Conservation (phyloP, 2,888 invertebrate genomes). For the Teleiodes luculella region DNA sequence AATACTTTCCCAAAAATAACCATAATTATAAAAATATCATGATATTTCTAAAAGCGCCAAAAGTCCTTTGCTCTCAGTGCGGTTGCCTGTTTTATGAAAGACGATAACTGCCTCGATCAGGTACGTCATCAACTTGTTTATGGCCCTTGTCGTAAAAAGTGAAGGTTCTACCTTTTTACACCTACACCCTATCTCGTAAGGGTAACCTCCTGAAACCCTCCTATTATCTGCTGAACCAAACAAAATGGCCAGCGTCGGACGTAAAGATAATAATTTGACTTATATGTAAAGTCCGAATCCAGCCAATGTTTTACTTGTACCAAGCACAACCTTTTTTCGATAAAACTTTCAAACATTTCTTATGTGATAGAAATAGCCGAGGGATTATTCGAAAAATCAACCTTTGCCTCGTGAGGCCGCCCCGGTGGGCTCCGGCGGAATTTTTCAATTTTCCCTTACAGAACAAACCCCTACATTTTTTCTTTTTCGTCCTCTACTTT, state of each 20-base stretch:
- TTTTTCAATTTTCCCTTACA: slow-evolving; percentile 67
- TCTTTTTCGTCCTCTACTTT: slow-evolving; percentile 54
- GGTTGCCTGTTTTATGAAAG: slow-evolving; percentile 9
- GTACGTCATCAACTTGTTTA: slow-evolving; percentile 11
- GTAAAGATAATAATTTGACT: neutral
- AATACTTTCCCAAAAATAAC: too few species aligned
- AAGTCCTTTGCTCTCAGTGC: too few species aligned
- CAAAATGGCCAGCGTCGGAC: neutral
- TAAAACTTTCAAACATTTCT: slow-evolving; percentile 26
- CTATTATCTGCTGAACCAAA: neutral
- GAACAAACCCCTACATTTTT: slow-evolving; percentile 59
- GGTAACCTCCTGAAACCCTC: neutral
- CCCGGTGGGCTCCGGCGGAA: slow-evolving; percentile 52
- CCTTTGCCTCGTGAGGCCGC: slow-evolving; percentile 38
- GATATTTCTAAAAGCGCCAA: too few species aligned
- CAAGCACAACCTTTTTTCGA: slow-evolving; percentile 15
- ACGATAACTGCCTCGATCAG: slow-evolving; percentile 8
- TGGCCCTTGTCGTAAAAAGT: slow-evolving; percentile 7
- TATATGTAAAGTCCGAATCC: neutral
- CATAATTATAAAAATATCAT: too few species aligned
- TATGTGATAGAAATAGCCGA: slow-evolving; percentile 34
- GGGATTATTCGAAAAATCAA: slow-evolving; percentile 46
- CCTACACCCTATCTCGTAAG: too few species aligned
- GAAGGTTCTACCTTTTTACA: slow-evolving; percentile 4
- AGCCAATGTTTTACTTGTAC: neutral